Evolutionary conservation across 1,140 invertebrate genomes (phyloP).

Genomic region (Papilio polytes): DNA sequence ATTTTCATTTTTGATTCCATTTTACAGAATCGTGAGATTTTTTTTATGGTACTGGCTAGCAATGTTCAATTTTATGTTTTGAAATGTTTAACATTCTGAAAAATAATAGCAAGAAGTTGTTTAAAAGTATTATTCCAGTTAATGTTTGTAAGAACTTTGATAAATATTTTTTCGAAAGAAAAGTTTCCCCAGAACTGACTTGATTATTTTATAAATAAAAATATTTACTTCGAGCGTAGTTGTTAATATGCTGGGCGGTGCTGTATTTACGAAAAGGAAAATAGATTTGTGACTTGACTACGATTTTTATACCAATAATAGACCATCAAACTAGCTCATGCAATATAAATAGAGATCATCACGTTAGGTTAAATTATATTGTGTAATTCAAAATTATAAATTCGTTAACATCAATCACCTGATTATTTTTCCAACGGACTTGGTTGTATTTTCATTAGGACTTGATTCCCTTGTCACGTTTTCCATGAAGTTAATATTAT

Average conservation of each 20-base stretch:
- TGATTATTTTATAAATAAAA: no score
- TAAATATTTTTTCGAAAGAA: no score
- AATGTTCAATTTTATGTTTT: neutral
- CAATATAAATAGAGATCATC: neutral
- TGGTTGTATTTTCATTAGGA: no score
- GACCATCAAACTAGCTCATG: no score
- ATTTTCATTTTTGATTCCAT: neutral
- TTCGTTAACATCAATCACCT: neutral
- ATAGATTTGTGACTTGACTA: no score
- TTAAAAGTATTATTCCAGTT: no score
- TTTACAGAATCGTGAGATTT: neutral
- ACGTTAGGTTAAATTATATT: neutral
- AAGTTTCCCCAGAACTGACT: no score
- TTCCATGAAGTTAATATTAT: neutral
- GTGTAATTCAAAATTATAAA: slow-evolving; percentile 3
- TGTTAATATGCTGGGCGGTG: no score
- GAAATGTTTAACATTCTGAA: neutral
- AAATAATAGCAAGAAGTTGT: neutral
- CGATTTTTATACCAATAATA: no score
- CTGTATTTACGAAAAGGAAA: no score
- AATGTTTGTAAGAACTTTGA: no score
- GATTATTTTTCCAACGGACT: neutral
- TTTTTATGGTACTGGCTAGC: neutral
- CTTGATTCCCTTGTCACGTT: neutral
- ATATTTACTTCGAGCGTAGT: no score